Conservation (phyloP, 2,113 vertebrate species). For the Antechinus flavipes region DNA sequence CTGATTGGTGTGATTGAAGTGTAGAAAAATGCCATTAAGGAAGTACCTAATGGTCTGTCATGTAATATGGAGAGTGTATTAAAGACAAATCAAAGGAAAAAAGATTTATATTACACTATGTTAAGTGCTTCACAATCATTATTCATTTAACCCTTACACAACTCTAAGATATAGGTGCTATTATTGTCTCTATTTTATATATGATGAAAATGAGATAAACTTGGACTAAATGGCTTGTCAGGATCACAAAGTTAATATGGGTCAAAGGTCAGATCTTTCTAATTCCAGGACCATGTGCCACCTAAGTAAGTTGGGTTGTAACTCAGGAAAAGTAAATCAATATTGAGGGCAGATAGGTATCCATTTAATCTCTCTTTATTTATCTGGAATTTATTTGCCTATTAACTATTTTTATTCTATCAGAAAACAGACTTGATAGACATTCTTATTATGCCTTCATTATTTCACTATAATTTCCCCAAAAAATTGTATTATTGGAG, state of each 20-base stretch:
- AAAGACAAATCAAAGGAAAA: conserved; percentile 74
- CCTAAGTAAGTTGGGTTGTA: neutral
- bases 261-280: neutral
- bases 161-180: neutral
- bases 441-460: neutral
- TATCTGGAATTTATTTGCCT: neutral
- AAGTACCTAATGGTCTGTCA: conserved; percentile 68
- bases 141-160: neutral
- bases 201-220: neutral
- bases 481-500: neutral
- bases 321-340: neutral
- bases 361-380: neutral
- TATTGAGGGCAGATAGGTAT: neutral
- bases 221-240: neutral
- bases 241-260: neutral
- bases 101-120: neutral
- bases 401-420: neutral
- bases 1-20: conserved; percentile 56
- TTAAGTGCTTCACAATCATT: neutral
- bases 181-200: neutral
- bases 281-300: neutral
- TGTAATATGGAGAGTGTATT: conserved; percentile 79
- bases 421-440: neutral
- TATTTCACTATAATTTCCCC: neutral
- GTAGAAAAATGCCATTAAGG: conserved; percentile 71